Conservation (phyloP, 2,113 vertebrate species). For the Stomatorhinus ivindoensis region DNA sequence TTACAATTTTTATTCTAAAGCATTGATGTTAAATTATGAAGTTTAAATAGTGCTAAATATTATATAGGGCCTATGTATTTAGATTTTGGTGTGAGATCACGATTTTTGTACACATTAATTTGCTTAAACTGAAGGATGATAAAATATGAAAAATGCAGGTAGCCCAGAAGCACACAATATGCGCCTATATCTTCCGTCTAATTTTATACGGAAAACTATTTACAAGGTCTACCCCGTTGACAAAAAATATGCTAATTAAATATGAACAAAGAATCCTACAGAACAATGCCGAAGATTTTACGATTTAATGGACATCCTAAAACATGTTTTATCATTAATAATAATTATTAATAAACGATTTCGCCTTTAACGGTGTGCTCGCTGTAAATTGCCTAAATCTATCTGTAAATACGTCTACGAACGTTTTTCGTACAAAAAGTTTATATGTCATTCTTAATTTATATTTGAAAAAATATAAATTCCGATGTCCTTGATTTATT, state of each 20-base stretch:
- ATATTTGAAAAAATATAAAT: neutral
- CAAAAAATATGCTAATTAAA: constrained; percentile 84
- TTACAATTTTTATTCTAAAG: neutral
- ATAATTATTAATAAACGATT: neutral
- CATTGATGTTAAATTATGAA: neutral
- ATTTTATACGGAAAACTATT: constrained; percentile 24
- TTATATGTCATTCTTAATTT: neutral
- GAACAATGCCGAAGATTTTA: constrained; percentile 82
- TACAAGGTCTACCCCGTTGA: constrained; percentile 62
- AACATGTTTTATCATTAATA: neutral
- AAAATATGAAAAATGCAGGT: neutral
- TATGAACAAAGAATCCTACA: constrained; percentile 81
- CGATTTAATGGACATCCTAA: constrained; percentile 14
- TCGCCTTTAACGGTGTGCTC: neutral
- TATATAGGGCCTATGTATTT: neutral
- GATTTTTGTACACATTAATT: neutral
- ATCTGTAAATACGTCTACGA: neutral
- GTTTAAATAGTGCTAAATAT: neutral
- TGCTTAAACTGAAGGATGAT: neutral
- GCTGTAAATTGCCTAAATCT: neutral
- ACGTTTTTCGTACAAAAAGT: neutral
- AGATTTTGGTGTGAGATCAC: neutral
- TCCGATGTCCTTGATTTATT: neutral
- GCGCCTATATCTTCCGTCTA: neutral
- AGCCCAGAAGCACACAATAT: neutral